Evolutionary conservation across 2,888 invertebrate species (phyloP), one percentile per base, ranked within the genome.

Genomic region (Drosophila borborema): DNA sequence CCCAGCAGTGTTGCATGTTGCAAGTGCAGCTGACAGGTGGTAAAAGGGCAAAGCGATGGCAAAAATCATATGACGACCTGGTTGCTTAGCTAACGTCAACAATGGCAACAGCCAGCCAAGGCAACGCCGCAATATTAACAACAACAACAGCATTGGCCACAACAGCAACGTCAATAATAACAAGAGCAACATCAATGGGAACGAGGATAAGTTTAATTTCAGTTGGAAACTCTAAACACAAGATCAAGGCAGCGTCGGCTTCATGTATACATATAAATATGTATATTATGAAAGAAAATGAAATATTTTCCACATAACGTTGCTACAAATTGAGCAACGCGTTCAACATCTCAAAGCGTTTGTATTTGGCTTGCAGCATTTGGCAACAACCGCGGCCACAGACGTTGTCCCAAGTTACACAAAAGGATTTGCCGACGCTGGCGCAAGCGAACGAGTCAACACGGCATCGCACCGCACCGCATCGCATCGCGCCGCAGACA

Each of bases 391-490:
- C 60, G 75, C 68, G 72, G 72, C 80, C 65, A 59, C 79, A 74
- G 72, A 74, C 77, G 86, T 90, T 90, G 86, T 86, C 82, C 77
- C 81, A 77, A 74, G 89, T 72, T 70, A 88, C 90, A 88, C 89
- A 82, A 81, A 82, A 85, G 88, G 82, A 89, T 86, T 86, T 83
- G 72, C 72, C 68, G 64, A 70, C 72, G 72, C 74, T 55, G 68
- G 48, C 38, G 53, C 60, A 34, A 63, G 63, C 60, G 60, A 46
- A 31, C 31, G 53, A 78, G 77, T 77, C 72, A 74, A 72, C 64
- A 81, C 43, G 38, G 43, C 60, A 20, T 53, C 43, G 40, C 51
- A 40, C 28, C 28, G 6, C 28, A 28, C 6, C 0, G 28, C 28
- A 28, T 3, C 28, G 28, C 28, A 28, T 53, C 43, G 40, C 51